Percentiles rank a stretch among this genome's conserved stretches.
These are phyloP conservation scores for Diuraphis noxia DNA, from an alignment of 1,140 invertebrate genomes.

Conservation along the genomic window DNA sequence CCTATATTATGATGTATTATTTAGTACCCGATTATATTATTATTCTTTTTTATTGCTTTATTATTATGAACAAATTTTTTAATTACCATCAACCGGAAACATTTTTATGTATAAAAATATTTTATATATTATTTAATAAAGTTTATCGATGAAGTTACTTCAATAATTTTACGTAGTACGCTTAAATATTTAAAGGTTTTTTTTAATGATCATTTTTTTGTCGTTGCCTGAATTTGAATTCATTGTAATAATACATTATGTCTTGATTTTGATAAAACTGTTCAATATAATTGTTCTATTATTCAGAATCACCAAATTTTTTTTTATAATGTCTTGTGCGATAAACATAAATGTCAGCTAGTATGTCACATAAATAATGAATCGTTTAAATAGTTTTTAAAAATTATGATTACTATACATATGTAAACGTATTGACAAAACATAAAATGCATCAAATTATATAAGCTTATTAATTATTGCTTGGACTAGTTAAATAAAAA, in stretches of 20 bases:
- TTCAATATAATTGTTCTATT: constrained; percentile 23
- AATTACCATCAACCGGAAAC: not conserved
- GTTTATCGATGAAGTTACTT: not conserved
- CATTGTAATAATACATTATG: not conserved
- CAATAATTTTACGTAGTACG: not conserved
- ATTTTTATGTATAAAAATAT: not conserved
- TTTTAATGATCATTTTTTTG: not conserved
- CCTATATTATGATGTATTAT: not conserved
- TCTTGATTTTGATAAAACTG: constrained; percentile 19
- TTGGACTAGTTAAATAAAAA: not conserved
- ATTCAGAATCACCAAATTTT: not conserved
- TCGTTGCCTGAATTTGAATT: not conserved
- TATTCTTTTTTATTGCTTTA: not conserved
- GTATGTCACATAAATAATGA: constrained; percentile 41
- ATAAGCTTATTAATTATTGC: not conserved
- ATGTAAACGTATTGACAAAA: not conserved
- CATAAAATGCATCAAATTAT: constrained; percentile 21
- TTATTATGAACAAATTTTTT: not conserved
- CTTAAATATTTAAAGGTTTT: not conserved
- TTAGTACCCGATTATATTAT: not conserved
- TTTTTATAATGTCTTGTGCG: not conserved
- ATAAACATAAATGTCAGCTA: constrained; percentile 26
- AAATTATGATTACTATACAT: constrained; percentile 9
- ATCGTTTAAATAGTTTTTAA: not conserved
- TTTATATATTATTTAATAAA: not conserved